Evolutionary conservation across 1,140 invertebrate genomes (phyloP).

Genomic region (Sweltsa coloradensis): DNA sequence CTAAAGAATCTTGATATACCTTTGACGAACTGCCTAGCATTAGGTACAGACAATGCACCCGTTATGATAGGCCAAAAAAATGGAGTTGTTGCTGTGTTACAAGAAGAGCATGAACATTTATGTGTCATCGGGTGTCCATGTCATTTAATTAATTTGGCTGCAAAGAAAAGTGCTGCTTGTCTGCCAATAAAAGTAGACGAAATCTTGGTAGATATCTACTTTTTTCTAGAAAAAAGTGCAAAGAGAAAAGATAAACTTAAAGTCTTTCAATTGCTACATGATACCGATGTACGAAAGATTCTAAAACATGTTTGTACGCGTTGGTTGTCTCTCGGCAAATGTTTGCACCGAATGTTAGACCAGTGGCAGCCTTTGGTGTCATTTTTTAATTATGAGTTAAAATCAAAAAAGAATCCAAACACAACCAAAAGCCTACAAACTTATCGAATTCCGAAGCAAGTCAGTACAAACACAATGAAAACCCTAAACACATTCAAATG

Average conservation of each 20-base stretch:
- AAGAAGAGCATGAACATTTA: not conserved
- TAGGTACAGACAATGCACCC: constrained; percentile 3
- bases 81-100: not conserved
- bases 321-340: not conserved
- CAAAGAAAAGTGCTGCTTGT: constrained; percentile 1
- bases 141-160: constrained; percentile 1
- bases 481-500: too few species aligned
- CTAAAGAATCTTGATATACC: not conserved
- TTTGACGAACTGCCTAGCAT: not conserved
- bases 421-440: not conserved
- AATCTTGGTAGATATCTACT: constrained; percentile 1
- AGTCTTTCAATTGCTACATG: not conserved
- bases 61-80: not conserved
- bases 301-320: constrained; percentile 1
- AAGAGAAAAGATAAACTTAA: not conserved
- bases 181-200: not conserved
- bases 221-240: not conserved
- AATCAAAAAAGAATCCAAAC: not conserved
- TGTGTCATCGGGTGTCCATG: not conserved
- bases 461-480: too few species aligned
- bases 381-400: not conserved
- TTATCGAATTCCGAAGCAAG: constrained; percentile 2
- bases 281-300: not conserved
- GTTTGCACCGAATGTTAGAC: not conserved
- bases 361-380: not conserved